Conservation (phyloP, 2,797 vertebrate species). For the Pangasius mekongensis region DNA sequence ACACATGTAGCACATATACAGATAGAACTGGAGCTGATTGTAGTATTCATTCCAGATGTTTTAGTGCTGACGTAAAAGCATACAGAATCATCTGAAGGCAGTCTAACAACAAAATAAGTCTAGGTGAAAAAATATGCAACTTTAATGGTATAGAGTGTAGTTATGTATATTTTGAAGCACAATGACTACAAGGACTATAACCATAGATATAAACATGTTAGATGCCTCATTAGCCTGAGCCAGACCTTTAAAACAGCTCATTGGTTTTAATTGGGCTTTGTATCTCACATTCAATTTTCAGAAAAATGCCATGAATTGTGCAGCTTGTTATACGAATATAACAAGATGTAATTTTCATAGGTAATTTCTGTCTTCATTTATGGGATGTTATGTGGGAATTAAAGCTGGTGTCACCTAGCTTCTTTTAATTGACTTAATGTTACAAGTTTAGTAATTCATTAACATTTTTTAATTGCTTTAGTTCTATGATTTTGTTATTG, state of each 20-base stretch:
- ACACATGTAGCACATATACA: conserved; percentile 11
- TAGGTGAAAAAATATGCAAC: not conserved
- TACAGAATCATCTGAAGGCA: conserved; percentile 12
- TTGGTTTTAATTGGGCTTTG: not conserved
- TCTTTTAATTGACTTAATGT: not conserved
- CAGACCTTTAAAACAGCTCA: not conserved
- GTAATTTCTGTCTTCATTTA: not conserved
- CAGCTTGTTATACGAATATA: not conserved
- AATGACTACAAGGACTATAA: not conserved
- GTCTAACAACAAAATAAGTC: not conserved
- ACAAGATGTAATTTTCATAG: not conserved
- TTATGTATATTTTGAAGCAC: not conserved
- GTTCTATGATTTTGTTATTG: not conserved
- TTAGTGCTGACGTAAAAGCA: conserved; percentile 18
- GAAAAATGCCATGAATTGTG: not conserved
- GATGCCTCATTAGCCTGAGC: conserved; percentile 16
- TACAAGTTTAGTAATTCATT: not conserved
- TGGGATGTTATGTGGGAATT: not conserved
- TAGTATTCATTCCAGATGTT: conserved; percentile 15
- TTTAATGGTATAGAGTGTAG: not conserved
- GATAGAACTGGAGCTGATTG: not conserved
- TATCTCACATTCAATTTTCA: not conserved
- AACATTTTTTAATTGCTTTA: not conserved
- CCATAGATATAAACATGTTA: conserved; percentile 28
- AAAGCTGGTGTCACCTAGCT: not conserved